A percentile compares a stretch with the other conserved stretches of the same genome.
Evolutionary conservation across 2,113 vertebrate species (phyloP).

Genomic region (Micromys minutus): DNA sequence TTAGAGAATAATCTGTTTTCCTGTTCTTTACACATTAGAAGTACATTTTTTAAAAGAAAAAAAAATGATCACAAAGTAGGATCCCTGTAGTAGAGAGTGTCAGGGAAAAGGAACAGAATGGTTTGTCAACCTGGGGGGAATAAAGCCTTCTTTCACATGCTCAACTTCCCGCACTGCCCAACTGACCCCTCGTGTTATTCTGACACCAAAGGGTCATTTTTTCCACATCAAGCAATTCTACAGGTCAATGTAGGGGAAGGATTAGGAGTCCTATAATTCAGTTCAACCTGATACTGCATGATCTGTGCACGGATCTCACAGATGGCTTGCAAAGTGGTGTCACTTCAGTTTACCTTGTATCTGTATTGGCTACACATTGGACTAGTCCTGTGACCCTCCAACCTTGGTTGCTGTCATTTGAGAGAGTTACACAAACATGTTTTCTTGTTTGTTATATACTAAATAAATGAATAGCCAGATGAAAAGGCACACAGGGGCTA

Average conservation of each 20-base stretch:
- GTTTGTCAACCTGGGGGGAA: background rate
- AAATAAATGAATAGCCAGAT: background rate
- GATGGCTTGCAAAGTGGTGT: background rate
- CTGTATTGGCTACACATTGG: background rate
- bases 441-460: background rate
- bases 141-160: background rate
- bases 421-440: background rate
- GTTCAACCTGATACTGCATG: background rate
- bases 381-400: background rate
- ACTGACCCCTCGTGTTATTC: background rate
- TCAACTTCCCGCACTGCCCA: accelerated
- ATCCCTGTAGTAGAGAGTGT: background rate
- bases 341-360: background rate
- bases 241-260: background rate
- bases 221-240: background rate
- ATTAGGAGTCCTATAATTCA: background rate
- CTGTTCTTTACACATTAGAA: background rate
- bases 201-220: background rate
- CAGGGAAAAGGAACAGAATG: too few species aligned
- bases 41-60: background rate
- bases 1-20: background rate
- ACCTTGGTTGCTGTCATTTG: background rate
- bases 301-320: background rate
- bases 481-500: background rate
- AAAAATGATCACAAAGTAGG: background rate